A percentile compares a stretch with the other conserved stretches of the same genome.
phyloP scores from a whole-genome alignment of 2,888 invertebrate species.

The Nymphalis c-album region DNA sequence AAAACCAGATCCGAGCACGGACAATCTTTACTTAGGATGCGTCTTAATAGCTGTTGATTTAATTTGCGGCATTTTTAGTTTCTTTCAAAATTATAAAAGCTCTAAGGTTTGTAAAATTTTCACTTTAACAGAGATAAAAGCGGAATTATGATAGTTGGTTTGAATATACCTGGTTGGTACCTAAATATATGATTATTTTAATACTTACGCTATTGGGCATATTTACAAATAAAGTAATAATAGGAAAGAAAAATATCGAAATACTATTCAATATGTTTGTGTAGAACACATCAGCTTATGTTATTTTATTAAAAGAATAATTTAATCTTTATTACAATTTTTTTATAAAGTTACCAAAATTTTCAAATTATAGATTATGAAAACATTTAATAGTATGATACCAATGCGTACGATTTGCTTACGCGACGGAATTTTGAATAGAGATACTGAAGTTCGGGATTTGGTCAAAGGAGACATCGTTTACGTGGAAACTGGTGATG shows the following conservation, averaged over 20 bases:
- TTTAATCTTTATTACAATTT: neutral
- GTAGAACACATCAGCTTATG: no score
- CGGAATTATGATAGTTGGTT: neutral
- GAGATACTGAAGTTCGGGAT: constrained; percentile 91
- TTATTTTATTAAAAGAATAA: neutral
- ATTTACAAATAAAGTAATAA: no score
- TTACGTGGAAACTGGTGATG: constrained; percentile 94
- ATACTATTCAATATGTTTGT: no score
- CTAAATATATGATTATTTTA: no score
- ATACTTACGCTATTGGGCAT: no score
- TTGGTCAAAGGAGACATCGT: constrained; percentile 96
- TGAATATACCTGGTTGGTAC: no score
- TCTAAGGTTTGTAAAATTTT: constrained; percentile 79
- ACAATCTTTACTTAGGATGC: constrained; percentile 97
- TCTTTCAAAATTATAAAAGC: constrained; percentile 98
- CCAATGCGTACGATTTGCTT: constrained; percentile 94
- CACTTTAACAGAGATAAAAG: neutral
- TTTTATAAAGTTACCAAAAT: no score
- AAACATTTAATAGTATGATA: constrained; percentile 98
- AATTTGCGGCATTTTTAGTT: constrained; percentile 98
- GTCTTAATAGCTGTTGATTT: constrained; percentile 96
- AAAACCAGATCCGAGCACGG: constrained; percentile 92
- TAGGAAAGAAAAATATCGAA: no score
- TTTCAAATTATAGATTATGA: constrained; percentile 89
- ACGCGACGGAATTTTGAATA: constrained; percentile 90